Percentiles rank a stretch among this genome's conserved stretches.
These are phyloP conservation scores for Tetragonula clypearis DNA, from an alignment of 1,140 invertebrate genomes.

Conservation along the genomic window DNA sequence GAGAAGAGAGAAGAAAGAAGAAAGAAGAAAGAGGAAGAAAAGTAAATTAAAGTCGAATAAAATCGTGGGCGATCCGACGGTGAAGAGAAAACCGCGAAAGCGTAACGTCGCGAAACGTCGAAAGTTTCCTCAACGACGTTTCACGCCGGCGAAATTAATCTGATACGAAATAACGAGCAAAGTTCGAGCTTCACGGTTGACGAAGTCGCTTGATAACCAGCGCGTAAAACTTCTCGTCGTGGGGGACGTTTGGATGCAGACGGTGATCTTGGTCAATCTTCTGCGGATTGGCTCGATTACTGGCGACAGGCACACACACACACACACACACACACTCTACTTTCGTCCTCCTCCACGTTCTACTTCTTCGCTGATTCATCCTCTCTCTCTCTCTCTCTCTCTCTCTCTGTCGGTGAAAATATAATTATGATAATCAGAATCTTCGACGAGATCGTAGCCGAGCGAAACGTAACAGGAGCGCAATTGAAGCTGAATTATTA, in stretches of 20 bases:
- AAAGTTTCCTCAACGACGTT: not conserved
- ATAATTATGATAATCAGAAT: conserved; percentile 64
- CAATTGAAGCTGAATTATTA: conserved; percentile 26
- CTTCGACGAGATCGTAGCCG: conserved; percentile 32
- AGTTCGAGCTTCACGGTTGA: conserved; percentile 62
- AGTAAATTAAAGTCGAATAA: not conserved
- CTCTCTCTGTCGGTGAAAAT: conserved; percentile 41
- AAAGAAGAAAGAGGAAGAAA: not conserved
- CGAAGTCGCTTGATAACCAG: conserved; percentile 52
- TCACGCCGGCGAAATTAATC: conserved; percentile 26
- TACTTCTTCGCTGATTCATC: conserved; percentile 57
- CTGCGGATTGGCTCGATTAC: conserved; percentile 56
- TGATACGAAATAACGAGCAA: conserved; percentile 40
- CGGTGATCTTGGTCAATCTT: conserved; percentile 57
- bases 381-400: not conserved
- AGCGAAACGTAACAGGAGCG: conserved; percentile 40
- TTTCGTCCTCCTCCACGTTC: conserved; percentile 34
- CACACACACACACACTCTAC: conserved; percentile 24
- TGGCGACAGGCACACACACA: conserved; percentile 20
- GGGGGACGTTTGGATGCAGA: conserved; percentile 37
- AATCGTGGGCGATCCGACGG: not conserved
- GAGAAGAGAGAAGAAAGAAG: too few species aligned
- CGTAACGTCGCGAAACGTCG: too few species aligned
- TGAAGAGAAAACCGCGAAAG: too few species aligned
- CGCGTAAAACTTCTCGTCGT: conserved; percentile 57